These are phyloP conservation scores for Ophioninae sp. DNA, from an alignment of 2,888 invertebrate genomes.

Conservation along the genomic window DNA sequence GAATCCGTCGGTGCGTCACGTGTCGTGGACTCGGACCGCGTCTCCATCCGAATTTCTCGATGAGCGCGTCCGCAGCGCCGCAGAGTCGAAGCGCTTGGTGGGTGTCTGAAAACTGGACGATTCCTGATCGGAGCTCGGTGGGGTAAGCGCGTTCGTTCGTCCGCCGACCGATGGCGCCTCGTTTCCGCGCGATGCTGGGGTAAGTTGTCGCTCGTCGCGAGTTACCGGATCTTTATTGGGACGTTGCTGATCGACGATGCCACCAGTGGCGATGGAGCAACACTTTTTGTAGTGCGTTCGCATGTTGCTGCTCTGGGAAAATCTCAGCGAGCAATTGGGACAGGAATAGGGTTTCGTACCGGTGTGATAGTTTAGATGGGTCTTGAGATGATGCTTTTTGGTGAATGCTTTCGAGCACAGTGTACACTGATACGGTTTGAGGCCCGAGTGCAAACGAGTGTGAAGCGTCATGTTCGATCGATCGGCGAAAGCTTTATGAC, in stretches of 20 bases:
- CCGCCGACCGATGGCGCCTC: constrained; percentile 40
- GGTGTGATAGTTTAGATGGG: constrained; percentile 92
- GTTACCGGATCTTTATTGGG: neutral
- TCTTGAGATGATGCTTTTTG: constrained; percentile 92
- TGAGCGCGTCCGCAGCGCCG: neutral
- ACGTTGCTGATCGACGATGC: neutral
- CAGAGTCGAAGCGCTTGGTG: constrained; percentile 49
- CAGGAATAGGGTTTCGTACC: constrained; percentile 92
- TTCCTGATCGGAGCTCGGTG: constrained; percentile 76
- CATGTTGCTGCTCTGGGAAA: constrained; percentile 94
- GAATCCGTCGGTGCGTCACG: constrained; percentile 30
- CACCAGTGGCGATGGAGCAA: constrained; percentile 59
- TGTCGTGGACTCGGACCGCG: neutral
- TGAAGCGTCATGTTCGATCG: constrained; percentile 93
- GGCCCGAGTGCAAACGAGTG: constrained; percentile 90
- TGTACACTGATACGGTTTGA: constrained; percentile 88
- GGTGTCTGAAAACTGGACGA: constrained; percentile 69
- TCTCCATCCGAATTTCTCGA: constrained; percentile 17
- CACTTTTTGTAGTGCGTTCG: constrained; percentile 93
- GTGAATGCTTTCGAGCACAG: constrained; percentile 90
- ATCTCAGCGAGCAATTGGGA: constrained; percentile 87
- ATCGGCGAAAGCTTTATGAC: constrained; percentile 92
- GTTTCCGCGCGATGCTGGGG: constrained; percentile 47
- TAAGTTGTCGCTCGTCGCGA: neutral
- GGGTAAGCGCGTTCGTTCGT: constrained; percentile 69